A percentile compares a stretch with the other conserved stretches of the same genome.
Evolutionary conservation across 1,140 invertebrate species (phyloP).

Genomic region (Trichonephila inaurata): DNA sequence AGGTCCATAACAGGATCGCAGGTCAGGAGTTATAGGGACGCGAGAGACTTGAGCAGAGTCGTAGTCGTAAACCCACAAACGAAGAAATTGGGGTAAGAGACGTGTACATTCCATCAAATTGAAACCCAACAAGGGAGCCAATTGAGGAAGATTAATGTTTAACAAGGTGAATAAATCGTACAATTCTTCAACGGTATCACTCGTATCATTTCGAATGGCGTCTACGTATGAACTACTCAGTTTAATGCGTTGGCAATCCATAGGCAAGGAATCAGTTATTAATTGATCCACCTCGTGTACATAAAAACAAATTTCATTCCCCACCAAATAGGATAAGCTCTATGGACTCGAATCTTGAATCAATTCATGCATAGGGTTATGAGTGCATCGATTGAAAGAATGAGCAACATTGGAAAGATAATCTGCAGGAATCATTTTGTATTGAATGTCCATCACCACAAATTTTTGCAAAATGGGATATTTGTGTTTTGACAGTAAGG

Average conservation of each 20-base stretch:
- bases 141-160: no score
- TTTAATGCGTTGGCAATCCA: background rate
- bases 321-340: background rate
- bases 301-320: background rate
- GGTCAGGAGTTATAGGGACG: background rate
- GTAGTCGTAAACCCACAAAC: background rate
- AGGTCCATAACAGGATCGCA: constrained; percentile 6
- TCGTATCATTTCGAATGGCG: no score
- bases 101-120: background rate
- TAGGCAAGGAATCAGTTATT: background rate
- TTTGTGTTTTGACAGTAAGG: background rate
- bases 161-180: no score
- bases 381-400: background rate
- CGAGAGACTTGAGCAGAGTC: background rate
- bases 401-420: background rate
- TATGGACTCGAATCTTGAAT: background rate
- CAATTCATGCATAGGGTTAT: background rate
- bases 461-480: background rate
- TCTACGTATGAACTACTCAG: background rate
- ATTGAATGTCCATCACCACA: background rate
- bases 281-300: background rate
- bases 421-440: background rate
- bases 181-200: no score
- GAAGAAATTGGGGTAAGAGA: background rate
- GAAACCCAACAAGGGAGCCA: no score